phyloP scores from a whole-genome alignment of 2,797 vertebrate species.

The Serranus cabrilla region DNA sequence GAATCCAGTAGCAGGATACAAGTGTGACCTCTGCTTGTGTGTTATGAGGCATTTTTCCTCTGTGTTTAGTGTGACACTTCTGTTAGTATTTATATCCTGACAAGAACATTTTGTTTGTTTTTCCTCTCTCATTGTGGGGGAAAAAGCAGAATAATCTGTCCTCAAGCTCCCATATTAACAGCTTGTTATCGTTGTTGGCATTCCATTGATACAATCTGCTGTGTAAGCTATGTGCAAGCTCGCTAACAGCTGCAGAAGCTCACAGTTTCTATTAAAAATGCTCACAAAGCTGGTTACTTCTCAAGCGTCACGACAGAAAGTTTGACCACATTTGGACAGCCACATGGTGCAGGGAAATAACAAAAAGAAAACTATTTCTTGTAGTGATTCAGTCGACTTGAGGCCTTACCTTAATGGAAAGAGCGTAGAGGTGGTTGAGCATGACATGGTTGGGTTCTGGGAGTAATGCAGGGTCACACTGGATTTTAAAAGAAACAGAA shows the following conservation, averaged over 20 bases:
- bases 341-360: not conserved
- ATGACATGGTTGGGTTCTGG: constrained; percentile 99
- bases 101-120: constrained; percentile 30
- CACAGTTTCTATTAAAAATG: constrained; percentile 28
- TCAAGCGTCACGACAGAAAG: not conserved
- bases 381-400: not conserved
- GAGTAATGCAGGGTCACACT: constrained; percentile 98
- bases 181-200: constrained; percentile 43
- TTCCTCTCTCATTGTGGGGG: constrained; percentile 19
- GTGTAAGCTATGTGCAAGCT: not conserved
- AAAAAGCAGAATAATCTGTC: constrained; percentile 31
- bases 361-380: not conserved
- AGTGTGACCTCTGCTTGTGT: constrained; percentile 1
- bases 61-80: not conserved
- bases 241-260: constrained; percentile 14
- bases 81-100: constrained; percentile 16
- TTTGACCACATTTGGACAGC: constrained; percentile 23
- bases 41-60: not conserved
- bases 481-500: constrained; percentile 35
- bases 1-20: not conserved
- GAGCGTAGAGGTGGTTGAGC: constrained; percentile 97
- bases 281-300: constrained; percentile 30
- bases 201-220: constrained; percentile 24
- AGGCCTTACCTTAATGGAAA: constrained; percentile 95
- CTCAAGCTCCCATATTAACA: constrained; percentile 28